Evolutionary conservation across 92 coral and sea anemone genomes (phyloP).

Genomic region (Heliopora coerulea): DNA sequence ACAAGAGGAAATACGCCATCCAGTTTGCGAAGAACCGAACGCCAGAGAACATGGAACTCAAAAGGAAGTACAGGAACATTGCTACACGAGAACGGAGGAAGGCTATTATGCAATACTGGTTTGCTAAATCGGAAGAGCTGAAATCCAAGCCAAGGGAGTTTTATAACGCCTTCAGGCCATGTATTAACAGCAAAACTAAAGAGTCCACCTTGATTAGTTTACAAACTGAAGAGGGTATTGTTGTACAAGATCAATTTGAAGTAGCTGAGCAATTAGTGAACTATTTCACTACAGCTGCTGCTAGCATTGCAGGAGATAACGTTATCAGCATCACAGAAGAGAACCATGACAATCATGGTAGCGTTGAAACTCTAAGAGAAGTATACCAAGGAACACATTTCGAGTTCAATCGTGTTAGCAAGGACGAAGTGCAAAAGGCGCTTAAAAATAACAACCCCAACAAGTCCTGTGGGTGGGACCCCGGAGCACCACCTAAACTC

Average conservation of each 20-base stretch:
- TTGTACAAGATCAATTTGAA: conserved; percentile 31
- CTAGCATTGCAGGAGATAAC: conserved; percentile 43
- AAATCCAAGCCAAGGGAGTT: conserved; percentile 48
- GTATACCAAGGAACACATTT: conserved; percentile 12
- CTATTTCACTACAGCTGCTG: conserved; percentile 51
- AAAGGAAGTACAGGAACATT: conserved; percentile 50
- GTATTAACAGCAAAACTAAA: conserved; percentile 37
- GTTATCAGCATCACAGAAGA: conserved; percentile 3
- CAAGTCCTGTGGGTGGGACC: conserved; percentile 39
- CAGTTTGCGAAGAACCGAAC: conserved; percentile 39
- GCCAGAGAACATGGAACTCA: conserved; percentile 42
- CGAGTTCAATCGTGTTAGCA: conserved; percentile 8
- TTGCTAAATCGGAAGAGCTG: conserved; percentile 41
- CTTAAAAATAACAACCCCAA: conserved; percentile 34
- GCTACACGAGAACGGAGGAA: conserved; percentile 47
- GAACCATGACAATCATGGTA: conserved; percentile 45
- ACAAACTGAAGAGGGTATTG: conserved; percentile 15
- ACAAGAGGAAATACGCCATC: conserved; percentile 43
- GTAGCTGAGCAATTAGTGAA: conserved; percentile 45
- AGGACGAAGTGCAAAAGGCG: conserved; percentile 27
- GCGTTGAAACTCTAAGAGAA: conserved; percentile 47
- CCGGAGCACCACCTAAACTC: conserved; percentile 32
- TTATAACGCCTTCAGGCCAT: conserved; percentile 53
- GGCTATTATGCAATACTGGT: conserved; percentile 45
- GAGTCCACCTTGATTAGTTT: conserved; percentile 11